Base-by-base conservation (phyloP, 2,888 invertebrate genomes). In the Hirtodrosophila cameraria region DNA sequence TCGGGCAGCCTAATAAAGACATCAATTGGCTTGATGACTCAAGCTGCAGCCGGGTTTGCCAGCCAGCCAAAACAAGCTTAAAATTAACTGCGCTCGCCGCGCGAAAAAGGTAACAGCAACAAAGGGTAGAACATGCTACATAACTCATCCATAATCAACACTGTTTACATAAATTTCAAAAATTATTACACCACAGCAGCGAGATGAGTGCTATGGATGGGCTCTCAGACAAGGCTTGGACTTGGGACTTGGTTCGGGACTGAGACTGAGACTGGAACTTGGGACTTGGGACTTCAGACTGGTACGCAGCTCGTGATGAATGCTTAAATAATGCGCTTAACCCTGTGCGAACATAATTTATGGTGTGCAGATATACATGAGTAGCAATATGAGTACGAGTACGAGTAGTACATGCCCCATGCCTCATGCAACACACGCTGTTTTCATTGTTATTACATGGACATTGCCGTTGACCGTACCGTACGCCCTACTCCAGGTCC, bases 271-370 rank as follows among this genome's bases (percentile, higher is more conserved):
- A 55, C 46, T 42, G 54, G 27, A 15, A 50, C 45, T 18, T n/a
- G n/a, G 13, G 18, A 49, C n/a, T 9, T 13, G 31, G 11, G 41
- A 15, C 18, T n/a, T 28, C 20, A 20, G 13, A 48, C 45, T 45
- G 53, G 46, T 48, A 49, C 59, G 64, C 64, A 75, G 70, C 75
- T 74, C 75, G 80, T 82, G 85, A 84, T 86, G 84, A 86, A 86
- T 86, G 80, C 82, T 75, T 82, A 82, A 86, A 84, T 79, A 88
- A 87, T 86, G 88, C 84, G 87, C 87, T 88, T 81, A 88, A 86
- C 86, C 78, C 88, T 86, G 88, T 80, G 88, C 88, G 88, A 88
- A 88, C 87, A 88, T 88, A 86, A 88, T 88, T 88, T 88, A 88
- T 88, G 85, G 85, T 87, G 87, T 88, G 88, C 80, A 83, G 81